Percentiles rank a stretch among this genome's conserved stretches.
phyloP scores from a whole-genome alignment of 2,797 vertebrate species.

The Brachyrhaphis roseni region DNA sequence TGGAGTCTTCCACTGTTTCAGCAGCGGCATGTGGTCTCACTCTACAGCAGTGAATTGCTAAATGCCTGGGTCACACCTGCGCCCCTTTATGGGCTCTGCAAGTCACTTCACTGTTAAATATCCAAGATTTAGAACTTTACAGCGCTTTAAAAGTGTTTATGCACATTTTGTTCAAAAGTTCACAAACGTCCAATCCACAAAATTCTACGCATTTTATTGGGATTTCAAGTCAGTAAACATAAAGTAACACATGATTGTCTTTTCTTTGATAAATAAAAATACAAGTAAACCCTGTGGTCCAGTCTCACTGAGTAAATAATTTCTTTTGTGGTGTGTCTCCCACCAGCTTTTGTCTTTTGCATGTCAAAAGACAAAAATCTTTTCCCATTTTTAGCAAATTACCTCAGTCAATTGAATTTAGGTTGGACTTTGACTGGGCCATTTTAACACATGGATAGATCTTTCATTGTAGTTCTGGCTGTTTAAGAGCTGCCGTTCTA shows the following conservation, averaged over 20 bases:
- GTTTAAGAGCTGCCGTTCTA: neutral
- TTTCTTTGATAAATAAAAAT: neutral
- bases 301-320: neutral
- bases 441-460: neutral
- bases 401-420: neutral
- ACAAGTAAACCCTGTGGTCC: neutral
- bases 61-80: conserved; percentile 77
- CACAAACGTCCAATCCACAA: neutral
- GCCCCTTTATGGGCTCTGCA: conserved; percentile 74
- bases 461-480: neutral
- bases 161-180: neutral
- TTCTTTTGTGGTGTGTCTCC: neutral
- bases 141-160: neutral
- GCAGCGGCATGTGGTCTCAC: conserved; percentile 74
- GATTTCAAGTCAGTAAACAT: neutral
- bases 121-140: conserved; percentile 26
- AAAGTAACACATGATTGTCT: neutral
- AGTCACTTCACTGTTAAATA: conserved; percentile 46
- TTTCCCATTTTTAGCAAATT: neutral
- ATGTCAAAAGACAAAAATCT: neutral
- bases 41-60: conserved; percentile 70
- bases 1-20: conserved; percentile 64
- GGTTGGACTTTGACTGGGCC: neutral
- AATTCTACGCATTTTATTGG: neutral
- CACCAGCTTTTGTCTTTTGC: neutral